Evolutionary conservation across 2,888 invertebrate genomes (phyloP).

Genomic region (Coelinius sp.): DNA sequence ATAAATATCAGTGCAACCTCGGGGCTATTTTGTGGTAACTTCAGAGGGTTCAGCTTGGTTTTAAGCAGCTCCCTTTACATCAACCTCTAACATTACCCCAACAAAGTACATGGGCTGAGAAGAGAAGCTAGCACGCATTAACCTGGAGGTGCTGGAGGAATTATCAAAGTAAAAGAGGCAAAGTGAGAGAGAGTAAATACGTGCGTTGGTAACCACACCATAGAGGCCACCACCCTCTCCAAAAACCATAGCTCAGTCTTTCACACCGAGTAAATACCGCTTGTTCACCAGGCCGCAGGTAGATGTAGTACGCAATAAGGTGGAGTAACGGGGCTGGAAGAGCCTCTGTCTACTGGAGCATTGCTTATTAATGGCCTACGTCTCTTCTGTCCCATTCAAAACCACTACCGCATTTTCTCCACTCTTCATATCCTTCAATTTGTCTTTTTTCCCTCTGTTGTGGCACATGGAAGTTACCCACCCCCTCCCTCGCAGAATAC

Average conservation of each 20-base stretch:
- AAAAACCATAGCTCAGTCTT: not conserved
- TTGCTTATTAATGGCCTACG: conserved; percentile 38
- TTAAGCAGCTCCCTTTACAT: not conserved
- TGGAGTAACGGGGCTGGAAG: conserved; percentile 32
- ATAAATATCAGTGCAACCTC: not conserved
- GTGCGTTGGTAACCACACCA: not conserved
- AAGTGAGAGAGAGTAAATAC: not conserved
- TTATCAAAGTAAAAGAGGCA: not conserved
- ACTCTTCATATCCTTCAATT: conserved; percentile 9
- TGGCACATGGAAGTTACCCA: conserved; percentile 19
- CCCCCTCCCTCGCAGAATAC: not conserved
- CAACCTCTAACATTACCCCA: not conserved
- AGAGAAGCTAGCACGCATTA: not conserved
- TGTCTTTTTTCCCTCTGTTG: conserved; percentile 5
- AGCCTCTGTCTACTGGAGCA: conserved; percentile 37
- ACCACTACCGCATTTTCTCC: conserved; percentile 26
- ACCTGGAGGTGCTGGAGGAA: not conserved
- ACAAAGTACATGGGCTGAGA: not conserved
- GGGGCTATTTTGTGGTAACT: not conserved
- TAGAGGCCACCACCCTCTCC: not conserved
- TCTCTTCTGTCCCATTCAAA: conserved; percentile 36
- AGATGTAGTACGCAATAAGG: conserved; percentile 38
- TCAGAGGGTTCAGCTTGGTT: not conserved
- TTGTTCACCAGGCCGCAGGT: conserved; percentile 21
- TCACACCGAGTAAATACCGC: conserved; percentile 12